These are phyloP conservation scores for Gymnobelideus leadbeateri DNA, from an alignment of 2,113 vertebrate genomes.

Conservation along the genomic window DNA sequence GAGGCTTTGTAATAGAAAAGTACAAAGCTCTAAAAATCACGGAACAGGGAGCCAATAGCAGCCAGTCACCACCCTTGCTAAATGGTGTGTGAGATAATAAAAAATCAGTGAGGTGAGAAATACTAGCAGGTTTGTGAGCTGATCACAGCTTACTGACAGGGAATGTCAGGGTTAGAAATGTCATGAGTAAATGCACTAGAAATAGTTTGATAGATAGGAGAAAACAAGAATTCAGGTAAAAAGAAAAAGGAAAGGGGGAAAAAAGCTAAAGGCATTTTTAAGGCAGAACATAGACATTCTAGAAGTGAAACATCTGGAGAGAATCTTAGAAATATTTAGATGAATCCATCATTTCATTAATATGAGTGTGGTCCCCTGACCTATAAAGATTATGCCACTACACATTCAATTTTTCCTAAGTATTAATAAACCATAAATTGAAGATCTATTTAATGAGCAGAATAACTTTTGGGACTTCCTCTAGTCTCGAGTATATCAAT, in stretches of 20 bases:
- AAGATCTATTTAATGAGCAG: not conserved
- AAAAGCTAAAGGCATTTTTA: not conserved
- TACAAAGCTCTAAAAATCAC: not conserved
- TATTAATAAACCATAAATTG: not conserved
- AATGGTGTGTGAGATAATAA: not conserved
- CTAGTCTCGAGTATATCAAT: not conserved
- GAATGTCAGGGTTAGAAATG: constrained; percentile 10
- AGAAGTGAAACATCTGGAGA: not conserved
- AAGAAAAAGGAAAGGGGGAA: not conserved
- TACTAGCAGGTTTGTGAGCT: not conserved
- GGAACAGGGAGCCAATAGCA: not conserved
- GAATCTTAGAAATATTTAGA: not conserved
- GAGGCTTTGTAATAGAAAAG: constrained; percentile 20
- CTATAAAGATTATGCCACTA: not conserved
- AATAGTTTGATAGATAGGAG: not conserved
- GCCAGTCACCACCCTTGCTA: not conserved
- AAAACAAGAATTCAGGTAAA: constrained; percentile 28
- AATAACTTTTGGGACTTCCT: not conserved
- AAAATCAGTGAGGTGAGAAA: constrained; percentile 12
- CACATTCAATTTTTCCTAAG: not conserved
- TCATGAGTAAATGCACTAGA: constrained; percentile 9
- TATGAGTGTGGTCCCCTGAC: not conserved
- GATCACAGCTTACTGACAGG: constrained; percentile 16
- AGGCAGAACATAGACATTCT: not conserved
- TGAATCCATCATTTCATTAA: not conserved